phyloP scores from a whole-genome alignment of 1,140 invertebrate genomes.

The Drosophila funebris region DNA sequence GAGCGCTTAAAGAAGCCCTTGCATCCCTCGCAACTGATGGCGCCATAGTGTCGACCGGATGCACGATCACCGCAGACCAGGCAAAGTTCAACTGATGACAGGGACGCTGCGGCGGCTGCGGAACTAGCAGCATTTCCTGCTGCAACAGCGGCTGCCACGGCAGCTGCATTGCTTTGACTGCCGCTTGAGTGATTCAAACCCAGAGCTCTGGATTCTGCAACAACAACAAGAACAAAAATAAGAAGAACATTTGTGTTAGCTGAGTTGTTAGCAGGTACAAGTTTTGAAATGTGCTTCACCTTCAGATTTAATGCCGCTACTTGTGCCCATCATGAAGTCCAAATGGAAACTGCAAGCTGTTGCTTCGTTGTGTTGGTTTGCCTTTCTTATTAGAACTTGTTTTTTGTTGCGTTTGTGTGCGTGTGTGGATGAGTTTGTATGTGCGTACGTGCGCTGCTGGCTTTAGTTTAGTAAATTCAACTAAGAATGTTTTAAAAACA shows the following conservation, averaged over 20 bases:
- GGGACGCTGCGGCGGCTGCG: constrained; percentile 57
- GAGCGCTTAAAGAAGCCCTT: constrained; percentile 97
- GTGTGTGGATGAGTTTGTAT: constrained; percentile 23
- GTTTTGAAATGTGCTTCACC: constrained; percentile 56
- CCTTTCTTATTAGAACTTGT: constrained; percentile 70
- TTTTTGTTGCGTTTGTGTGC: constrained; percentile 40
- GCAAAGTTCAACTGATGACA: constrained; percentile 90
- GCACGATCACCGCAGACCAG: constrained; percentile 97
- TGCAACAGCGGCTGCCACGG: constrained; percentile 50
- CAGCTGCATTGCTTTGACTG: constrained; percentile 34
- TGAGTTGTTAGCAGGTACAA: constrained; percentile 28
- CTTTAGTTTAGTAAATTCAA: constrained; percentile 21
- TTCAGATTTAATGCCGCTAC: constrained; percentile 76
- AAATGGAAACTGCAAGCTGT: constrained; percentile 55
- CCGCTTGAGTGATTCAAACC: constrained; percentile 50
- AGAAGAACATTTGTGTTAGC: constrained; percentile 18
- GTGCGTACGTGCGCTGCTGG: constrained; percentile 42
- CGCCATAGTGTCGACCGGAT: constrained; percentile 97
- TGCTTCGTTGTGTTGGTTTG: constrained; percentile 50
- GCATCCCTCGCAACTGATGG: constrained; percentile 96
- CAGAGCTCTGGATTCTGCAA: constrained; percentile 63
- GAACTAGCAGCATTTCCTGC: constrained; percentile 39
- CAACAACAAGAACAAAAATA: constrained; percentile 17
- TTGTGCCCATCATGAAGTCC: constrained; percentile 67
- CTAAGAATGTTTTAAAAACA: constrained; percentile 20